Conservation (phyloP, 92 coral and sea anemone genomes). For the Ricordea florida region DNA sequence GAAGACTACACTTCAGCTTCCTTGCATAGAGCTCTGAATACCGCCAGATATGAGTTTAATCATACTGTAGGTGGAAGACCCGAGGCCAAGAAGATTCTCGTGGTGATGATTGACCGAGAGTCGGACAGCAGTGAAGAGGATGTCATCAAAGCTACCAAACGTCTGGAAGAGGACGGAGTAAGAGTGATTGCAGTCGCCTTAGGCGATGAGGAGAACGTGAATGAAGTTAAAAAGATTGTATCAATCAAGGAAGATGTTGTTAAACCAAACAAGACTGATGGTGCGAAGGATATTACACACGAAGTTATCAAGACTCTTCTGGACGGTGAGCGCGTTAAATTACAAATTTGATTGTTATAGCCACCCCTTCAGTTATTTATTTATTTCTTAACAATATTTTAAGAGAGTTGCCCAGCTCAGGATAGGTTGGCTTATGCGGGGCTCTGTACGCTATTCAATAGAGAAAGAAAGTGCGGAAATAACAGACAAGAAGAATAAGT, state of each 20-base stretch:
- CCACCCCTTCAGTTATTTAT: too few species aligned
- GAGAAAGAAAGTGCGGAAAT: too few species aligned
- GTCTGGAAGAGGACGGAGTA: constrained; percentile 64
- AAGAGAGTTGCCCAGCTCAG: too few species aligned
- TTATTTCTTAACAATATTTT: too few species aligned
- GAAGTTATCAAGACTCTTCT: constrained; percentile 40
- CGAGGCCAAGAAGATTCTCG: constrained; percentile 76
- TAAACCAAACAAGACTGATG: constrained; percentile 38
- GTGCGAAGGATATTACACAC: constrained; percentile 49
- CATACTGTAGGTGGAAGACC: constrained; percentile 63
- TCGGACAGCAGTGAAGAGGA: constrained; percentile 52
- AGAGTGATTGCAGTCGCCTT: constrained; percentile 78
- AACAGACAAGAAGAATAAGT: too few species aligned
- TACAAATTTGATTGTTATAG: too few species aligned
- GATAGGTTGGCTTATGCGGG: too few species aligned
- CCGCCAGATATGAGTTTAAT: constrained; percentile 56
- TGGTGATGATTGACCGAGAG: constrained; percentile 74
- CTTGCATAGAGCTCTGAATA: constrained; percentile 54
- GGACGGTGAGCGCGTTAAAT: constrained; percentile 49
- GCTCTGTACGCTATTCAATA: too few species aligned
- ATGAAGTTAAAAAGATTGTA: constrained; percentile 48
- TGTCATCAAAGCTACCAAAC: constrained; percentile 33
- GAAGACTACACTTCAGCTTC: constrained; percentile 37
- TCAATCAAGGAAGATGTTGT: constrained; percentile 42
- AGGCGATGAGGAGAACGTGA: constrained; percentile 67